phyloP scores from a whole-genome alignment of 2,888 invertebrate species.

The Ormia ochracea region DNA sequence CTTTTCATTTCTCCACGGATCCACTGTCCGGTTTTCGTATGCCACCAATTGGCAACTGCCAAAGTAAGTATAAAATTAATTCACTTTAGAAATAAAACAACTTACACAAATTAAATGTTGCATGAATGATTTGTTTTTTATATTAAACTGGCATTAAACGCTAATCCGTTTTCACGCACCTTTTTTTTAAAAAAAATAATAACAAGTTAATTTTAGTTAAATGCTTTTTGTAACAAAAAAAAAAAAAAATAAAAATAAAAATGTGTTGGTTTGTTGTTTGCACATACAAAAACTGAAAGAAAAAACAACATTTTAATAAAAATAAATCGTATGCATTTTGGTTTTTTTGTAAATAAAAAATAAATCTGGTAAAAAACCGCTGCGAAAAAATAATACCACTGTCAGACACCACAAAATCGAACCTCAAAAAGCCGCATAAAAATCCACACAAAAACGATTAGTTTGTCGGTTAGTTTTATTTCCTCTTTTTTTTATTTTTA shows the following conservation, averaged over 20 bases:
- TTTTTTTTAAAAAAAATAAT: not conserved
- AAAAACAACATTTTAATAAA: constrained; percentile 11
- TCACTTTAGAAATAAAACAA: not conserved
- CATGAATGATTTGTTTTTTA: constrained; percentile 18
- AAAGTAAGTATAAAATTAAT: constrained; percentile 83
- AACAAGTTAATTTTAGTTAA: constrained; percentile 12
- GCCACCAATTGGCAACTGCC: constrained; percentile 93
- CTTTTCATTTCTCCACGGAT: constrained; percentile 91
- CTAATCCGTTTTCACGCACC: not conserved
- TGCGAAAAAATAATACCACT: constrained; percentile 54
- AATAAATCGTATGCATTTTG: constrained; percentile 48
- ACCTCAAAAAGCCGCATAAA: constrained; percentile 62
- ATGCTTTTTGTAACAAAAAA: not conserved
- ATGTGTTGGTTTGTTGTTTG: constrained; percentile 17
- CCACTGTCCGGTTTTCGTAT: constrained; percentile 91
- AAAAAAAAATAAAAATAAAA: no score
- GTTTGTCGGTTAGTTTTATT: constrained; percentile 57
- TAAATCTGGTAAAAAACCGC: constrained; percentile 1
- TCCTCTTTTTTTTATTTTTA: not conserved
- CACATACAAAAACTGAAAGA: constrained; percentile 13
- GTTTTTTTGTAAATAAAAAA: constrained; percentile 18
- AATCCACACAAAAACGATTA: constrained; percentile 65
- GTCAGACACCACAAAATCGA: constrained; percentile 62
- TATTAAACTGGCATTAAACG: constrained; percentile 2
- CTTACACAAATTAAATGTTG: constrained; percentile 2